Evolutionary conservation across 2,888 invertebrate species (phyloP), one percentile per base, ranked within the genome.

Genomic region (Lithosia quadra): DNA sequence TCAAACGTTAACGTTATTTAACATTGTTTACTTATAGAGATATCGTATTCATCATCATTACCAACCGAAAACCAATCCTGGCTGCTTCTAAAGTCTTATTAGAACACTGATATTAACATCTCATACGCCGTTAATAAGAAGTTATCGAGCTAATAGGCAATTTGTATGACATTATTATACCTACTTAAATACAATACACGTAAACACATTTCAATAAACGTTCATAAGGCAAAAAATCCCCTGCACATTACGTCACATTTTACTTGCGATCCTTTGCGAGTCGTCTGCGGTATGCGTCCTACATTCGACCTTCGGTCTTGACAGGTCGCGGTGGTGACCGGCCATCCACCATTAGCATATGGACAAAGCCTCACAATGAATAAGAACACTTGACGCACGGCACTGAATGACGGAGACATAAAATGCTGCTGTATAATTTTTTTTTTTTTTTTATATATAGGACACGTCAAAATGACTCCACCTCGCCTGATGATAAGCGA

Each of bases 331-430:
- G 75, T 88, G 88, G 88, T 91, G 92, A 91, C 93, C 92, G 91
- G 88, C 91, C 89, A 88, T 86, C 81, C 83, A 80, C 77, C 83
- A 93, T 93, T 92, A 90, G 88, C 93, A 93, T 93, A 90, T 83
- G 87, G 90, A 94, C 93, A 93, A 93, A 93, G 93, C 92, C 88
- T 89, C 84, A 83, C 88, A 86, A 85, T 90, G 90, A 91, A 90
- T 90, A 91, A 90, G 90, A 91, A 88, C 86, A 88, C 88, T 91
- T 92, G 92, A 91, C 90, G 92, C 86, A 90, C 88, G 89, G 87
- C 88, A 88, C 83, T 76, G 71, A 73, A 76, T 24, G 76, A 75
- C 66, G 28, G 28, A 5, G 28, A 66, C 65, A 22, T 91, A 92
- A 89, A 88, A 91, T 89, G 89, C 63, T 80, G 84, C 88, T 82